These are phyloP conservation scores for silkworm (Bombyx mori) DNA, from an alignment of 1,140 invertebrate species.

Conservation along the genomic window ASM3026992v2 NC_085123.1:5292001-5292500, in stretches of 20 bases:
- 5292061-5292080: constrained; percentile 55
- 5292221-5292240: background rate
- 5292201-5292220: constrained; percentile 3
- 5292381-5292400: too few species aligned
- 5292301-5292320: too few species aligned
- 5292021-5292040: constrained; percentile 32
- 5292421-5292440: constrained; percentile 9
- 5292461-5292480: constrained; percentile 29
- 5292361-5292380: too few species aligned
- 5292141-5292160: too few species aligned
- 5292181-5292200: background rate
- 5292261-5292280: constrained; percentile 15
- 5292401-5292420: too few species aligned
- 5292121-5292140: too few species aligned
- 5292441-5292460: constrained; percentile 39
- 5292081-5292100: constrained; percentile 42
- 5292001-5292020: background rate
- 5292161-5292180: background rate
- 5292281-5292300: too few species aligned
- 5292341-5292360: too few species aligned
- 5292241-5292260: constrained; percentile 20
- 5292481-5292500: constrained; percentile 34
- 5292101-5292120: constrained; percentile 22
- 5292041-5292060: constrained; percentile 6
- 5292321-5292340: too few species aligned